phyloP scores from a whole-genome alignment of 2,888 invertebrate genomes.

The Drosophila pseudotalamancana region DNA sequence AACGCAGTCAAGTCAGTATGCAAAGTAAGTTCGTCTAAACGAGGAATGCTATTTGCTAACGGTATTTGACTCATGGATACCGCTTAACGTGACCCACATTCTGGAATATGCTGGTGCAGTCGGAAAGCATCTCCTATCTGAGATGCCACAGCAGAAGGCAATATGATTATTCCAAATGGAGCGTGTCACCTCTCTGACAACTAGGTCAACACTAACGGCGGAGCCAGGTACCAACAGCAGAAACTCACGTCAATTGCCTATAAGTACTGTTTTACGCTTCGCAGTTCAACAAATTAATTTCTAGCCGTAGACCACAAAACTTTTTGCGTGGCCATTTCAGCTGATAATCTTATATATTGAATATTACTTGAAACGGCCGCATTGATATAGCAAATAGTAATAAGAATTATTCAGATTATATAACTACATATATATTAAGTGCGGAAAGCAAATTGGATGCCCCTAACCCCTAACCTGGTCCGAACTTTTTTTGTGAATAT shows the following conservation, averaged over 20 bases:
- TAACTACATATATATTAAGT: too few relatives aligned
- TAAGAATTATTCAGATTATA: too few relatives aligned
- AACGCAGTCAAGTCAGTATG: background rate
- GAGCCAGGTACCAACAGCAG: background rate
- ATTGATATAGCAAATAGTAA: too few relatives aligned
- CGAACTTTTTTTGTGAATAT: too few relatives aligned
- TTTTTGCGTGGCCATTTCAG: too few relatives aligned
- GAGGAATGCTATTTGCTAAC: slow-evolving; percentile 29
- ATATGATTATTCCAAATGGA: slow-evolving; percentile 63
- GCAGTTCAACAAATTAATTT: background rate
- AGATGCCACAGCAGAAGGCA: slow-evolving; percentile 26
- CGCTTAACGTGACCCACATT: slow-evolving; percentile 54
- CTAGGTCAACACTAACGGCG: slow-evolving; percentile 52
- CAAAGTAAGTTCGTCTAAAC: background rate
- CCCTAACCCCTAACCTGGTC: too few relatives aligned
- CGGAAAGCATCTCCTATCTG: slow-evolving; percentile 9
- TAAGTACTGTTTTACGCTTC: background rate
- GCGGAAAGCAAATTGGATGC: too few relatives aligned
- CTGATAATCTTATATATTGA: too few relatives aligned
- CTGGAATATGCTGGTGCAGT: slow-evolving; percentile 6
- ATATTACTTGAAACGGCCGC: too few relatives aligned
- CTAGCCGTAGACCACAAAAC: too few relatives aligned
- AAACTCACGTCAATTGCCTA: slow-evolving; percentile 18
- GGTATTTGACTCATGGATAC: slow-evolving; percentile 56
- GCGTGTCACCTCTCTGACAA: slow-evolving; percentile 36